Conservation (phyloP, 2,113 vertebrate species). For the Apistogramma diplotaenia region DNA sequence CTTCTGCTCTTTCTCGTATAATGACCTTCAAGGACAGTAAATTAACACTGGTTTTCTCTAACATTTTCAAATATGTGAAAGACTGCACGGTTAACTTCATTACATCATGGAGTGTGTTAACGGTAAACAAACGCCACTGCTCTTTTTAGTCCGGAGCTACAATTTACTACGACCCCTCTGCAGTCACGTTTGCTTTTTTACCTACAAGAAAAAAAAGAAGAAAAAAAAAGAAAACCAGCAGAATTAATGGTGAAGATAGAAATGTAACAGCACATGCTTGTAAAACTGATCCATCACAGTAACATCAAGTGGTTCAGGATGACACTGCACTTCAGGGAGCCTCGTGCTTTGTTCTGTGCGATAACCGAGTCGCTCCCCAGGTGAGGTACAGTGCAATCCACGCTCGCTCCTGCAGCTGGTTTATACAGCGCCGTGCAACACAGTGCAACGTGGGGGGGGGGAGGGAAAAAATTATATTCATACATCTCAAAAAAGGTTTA, state of each 20-base stretch:
- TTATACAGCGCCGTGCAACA: slow-evolving; percentile 59
- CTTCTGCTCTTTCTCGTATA: background rate
- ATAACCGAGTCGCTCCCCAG: background rate
- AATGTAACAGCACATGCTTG: slow-evolving; percentile 61
- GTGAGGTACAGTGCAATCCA: slow-evolving; percentile 36
- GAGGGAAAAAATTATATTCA: fast-evolving
- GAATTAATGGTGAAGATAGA: slow-evolving; percentile 28
- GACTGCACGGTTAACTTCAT: slow-evolving; percentile 8
- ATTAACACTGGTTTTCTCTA: slow-evolving; percentile 53
- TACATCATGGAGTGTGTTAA: slow-evolving; percentile 32
- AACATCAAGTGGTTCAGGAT: slow-evolving; percentile 38
- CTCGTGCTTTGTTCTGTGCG: slow-evolving; percentile 12
- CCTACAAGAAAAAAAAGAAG: slow-evolving; percentile 2
- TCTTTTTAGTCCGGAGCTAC: slow-evolving; percentile 38
- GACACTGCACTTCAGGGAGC: slow-evolving; percentile 10
- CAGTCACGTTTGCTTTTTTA: background rate
- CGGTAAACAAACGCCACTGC: background rate
- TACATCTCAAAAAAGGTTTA: slow-evolving; percentile 15
- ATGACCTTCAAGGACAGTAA: slow-evolving; percentile 7
- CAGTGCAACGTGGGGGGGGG: slow-evolving; percentile 37
- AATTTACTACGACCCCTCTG: slow-evolving; percentile 26
- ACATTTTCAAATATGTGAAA: slow-evolving; percentile 33
- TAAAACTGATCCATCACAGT: slow-evolving; percentile 37
- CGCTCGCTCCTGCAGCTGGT: slow-evolving; percentile 3
- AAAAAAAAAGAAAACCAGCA: slow-evolving; percentile 33